Evolutionary conservation across 2,797 vertebrate genomes (phyloP).

Genomic region (Morelia viridis): DNA sequence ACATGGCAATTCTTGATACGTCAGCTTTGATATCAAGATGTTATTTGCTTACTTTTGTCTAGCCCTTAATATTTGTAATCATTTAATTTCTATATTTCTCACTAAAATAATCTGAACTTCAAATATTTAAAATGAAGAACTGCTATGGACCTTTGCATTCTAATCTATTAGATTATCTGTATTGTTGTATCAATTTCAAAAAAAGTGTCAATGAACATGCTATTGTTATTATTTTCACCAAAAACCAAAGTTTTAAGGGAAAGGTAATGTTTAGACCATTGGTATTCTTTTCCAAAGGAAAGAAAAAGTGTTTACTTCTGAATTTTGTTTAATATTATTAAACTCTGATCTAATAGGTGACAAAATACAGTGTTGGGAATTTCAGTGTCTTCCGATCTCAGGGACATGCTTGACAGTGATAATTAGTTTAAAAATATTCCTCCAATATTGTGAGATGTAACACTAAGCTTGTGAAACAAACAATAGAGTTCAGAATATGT

Average conservation of each 20-base stretch:
- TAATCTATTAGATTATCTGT: neutral
- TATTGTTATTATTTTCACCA: neutral
- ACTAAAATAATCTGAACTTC: neutral
- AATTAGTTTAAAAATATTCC: constrained; percentile 71
- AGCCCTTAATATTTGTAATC: neutral
- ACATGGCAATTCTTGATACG: neutral
- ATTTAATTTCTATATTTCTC: neutral
- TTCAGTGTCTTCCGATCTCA: constrained; percentile 56
- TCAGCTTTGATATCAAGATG: neutral
- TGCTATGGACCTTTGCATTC: neutral
- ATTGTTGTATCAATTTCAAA: neutral
- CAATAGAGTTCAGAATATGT: constrained; percentile 53
- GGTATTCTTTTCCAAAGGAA: constrained; percentile 20
- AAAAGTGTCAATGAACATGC: neutral
- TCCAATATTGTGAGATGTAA: constrained; percentile 49
- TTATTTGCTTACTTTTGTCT: neutral
- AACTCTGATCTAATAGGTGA: constrained; percentile 60
- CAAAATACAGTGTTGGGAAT: constrained; percentile 52
- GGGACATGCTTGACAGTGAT: constrained; percentile 58
- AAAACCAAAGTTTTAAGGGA: constrained; percentile 1
- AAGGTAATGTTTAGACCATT: neutral
- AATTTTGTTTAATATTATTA: constrained; percentile 50
- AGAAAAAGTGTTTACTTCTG: constrained; percentile 27
- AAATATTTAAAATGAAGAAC: neutral
- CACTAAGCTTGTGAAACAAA: constrained; percentile 51